Evolutionary conservation across 2,797 vertebrate species (phyloP).

Genomic region (Rhabdophis nuchalis): DNA sequence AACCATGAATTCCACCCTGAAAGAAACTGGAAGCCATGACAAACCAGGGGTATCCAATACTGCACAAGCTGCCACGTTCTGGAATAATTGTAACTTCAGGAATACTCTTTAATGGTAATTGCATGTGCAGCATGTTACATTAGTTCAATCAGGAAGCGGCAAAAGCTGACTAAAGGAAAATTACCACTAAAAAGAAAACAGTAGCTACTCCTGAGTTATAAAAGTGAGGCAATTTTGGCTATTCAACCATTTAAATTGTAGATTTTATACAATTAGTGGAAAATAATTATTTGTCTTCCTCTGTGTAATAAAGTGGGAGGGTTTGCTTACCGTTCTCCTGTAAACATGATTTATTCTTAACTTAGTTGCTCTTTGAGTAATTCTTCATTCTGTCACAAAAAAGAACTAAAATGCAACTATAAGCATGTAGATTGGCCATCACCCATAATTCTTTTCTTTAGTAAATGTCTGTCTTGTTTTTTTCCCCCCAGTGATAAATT

Average conservation of each 20-base stretch:
- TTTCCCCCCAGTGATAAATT: background rate
- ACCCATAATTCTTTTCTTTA: slow-evolving; percentile 38
- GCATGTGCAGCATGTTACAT: background rate
- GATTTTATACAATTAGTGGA: slow-evolving; percentile 26
- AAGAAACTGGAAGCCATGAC: background rate
- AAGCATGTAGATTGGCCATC: slow-evolving; percentile 43
- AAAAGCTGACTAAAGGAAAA: slow-evolving; percentile 25
- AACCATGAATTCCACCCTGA: background rate
- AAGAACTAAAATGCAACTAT: slow-evolving; percentile 39
- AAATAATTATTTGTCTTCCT: slow-evolving; percentile 38
- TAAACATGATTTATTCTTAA: slow-evolving; percentile 25
- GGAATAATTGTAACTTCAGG: background rate
- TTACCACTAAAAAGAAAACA: slow-evolving; percentile 2
- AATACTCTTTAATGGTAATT: background rate
- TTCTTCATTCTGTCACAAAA: slow-evolving; percentile 47
- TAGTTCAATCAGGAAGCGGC: background rate
- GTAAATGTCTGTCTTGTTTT: slow-evolving; percentile 26
- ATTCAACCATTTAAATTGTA: slow-evolving; percentile 11
- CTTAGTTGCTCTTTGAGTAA: slow-evolving; percentile 45
- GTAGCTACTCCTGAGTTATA: slow-evolving; percentile 10
- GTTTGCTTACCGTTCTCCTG: slow-evolving; percentile 37
- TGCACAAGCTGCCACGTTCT: background rate
- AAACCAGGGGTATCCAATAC: background rate
- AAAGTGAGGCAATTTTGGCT: slow-evolving; percentile 14
- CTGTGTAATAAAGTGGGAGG: slow-evolving; percentile 25